Conservation (phyloP, 2,888 invertebrate genomes). For the Torymus texanus region DNA sequence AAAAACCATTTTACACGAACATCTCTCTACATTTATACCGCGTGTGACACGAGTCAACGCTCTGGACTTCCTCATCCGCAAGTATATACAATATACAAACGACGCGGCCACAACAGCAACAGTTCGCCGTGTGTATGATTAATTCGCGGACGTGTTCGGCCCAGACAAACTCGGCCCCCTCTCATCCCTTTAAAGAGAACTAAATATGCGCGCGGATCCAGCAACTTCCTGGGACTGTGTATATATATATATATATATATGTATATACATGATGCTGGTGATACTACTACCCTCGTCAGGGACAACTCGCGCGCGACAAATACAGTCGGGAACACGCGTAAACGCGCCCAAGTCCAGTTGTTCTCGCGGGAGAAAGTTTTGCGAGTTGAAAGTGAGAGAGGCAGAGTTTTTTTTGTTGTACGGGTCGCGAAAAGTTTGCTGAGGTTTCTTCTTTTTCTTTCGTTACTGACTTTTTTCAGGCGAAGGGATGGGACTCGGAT, state of each 20-base stretch:
- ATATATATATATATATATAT: too few relatives aligned
- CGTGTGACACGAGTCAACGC: too few relatives aligned
- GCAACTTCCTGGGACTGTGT: slow-evolving; percentile 41
- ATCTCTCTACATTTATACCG: too few relatives aligned
- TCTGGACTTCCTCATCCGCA: too few relatives aligned
- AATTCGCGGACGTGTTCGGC: slow-evolving; percentile 30
- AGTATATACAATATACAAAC: too few relatives aligned
- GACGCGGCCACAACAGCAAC: background rate
- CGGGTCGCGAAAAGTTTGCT: too few relatives aligned
- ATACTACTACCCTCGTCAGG: slow-evolving; percentile 32
- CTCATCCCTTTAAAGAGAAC: slow-evolving; percentile 46
- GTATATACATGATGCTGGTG: too few relatives aligned
- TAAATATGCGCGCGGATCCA: slow-evolving; percentile 45
- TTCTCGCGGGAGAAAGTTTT: background rate
- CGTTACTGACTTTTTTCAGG: too few relatives aligned
- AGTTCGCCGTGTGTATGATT: slow-evolving; percentile 41
- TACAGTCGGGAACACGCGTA: background rate
- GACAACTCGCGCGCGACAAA: slow-evolving; percentile 11
- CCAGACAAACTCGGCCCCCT: background rate
- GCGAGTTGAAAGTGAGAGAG: background rate
- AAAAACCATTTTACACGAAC: too few relatives aligned
- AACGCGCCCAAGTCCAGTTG: background rate
- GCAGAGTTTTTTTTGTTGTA: too few relatives aligned
- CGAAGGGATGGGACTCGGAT: too few relatives aligned
- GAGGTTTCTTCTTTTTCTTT: too few relatives aligned